These are phyloP conservation scores for Thalassoma bifasciatum DNA, from an alignment of 2,113 vertebrate genomes.

Conservation along the genomic window DNA sequence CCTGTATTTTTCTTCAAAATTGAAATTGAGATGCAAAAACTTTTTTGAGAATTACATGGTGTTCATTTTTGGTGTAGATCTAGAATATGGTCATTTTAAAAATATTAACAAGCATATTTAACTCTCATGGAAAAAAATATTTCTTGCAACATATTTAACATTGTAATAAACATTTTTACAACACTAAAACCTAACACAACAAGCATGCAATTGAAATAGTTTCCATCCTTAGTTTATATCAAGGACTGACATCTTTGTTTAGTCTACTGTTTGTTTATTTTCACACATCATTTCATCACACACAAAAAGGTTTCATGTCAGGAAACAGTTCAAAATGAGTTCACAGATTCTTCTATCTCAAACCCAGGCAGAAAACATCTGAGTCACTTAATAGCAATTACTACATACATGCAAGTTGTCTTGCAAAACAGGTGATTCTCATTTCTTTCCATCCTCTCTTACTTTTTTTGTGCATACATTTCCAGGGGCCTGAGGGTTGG, in stretches of 20 bases:
- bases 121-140: too few species aligned
- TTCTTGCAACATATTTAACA: background rate
- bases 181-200: constrained; percentile 16
- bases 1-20: too few species aligned
- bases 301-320: constrained; percentile 73
- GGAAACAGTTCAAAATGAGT: constrained; percentile 84
- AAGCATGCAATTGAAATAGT: constrained; percentile 21
- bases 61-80: too few species aligned
- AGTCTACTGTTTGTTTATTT: constrained; percentile 68
- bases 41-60: too few species aligned
- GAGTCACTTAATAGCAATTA: constrained; percentile 85
- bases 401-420: constrained; percentile 84
- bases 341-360: constrained; percentile 80
- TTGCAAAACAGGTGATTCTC: constrained; percentile 93
- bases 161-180: constrained; percentile 20
- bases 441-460: constrained; percentile 80
- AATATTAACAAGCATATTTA: too few species aligned
- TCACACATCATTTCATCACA: constrained; percentile 80
- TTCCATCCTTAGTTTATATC: constrained; percentile 30
- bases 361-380: constrained; percentile 80
- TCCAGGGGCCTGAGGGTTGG: constrained; percentile 83
- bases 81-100: too few species aligned
- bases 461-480: constrained; percentile 21
- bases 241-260: constrained; percentile 48
- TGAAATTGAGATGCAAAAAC: too few species aligned